Conservation (phyloP, 2,888 invertebrate genomes). For the Agonum fuliginosum region DNA sequence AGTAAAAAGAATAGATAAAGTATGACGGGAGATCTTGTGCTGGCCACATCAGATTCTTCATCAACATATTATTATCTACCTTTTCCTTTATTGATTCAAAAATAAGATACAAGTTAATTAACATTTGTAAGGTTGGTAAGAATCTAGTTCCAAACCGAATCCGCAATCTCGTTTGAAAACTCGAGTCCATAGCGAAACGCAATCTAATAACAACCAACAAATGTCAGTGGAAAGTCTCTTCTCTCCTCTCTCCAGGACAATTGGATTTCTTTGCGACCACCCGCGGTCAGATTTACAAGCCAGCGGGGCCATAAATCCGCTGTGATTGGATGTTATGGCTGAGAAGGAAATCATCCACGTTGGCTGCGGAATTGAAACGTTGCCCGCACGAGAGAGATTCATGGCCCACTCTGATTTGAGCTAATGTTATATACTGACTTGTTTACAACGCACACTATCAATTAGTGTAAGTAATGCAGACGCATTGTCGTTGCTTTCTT, state of each 20-base stretch:
- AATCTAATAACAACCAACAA: slow-evolving; percentile 56
- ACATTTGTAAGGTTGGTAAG: background rate
- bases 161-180: background rate
- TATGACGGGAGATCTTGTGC: too few species aligned
- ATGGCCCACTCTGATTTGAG: too few species aligned
- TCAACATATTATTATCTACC: too few species aligned
- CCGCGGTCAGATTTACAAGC: slow-evolving; percentile 72
- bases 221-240: slow-evolving; percentile 58
- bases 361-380: too few species aligned
- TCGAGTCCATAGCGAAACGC: slow-evolving; percentile 31
- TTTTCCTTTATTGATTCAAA: too few species aligned
- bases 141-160: background rate
- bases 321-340: slow-evolving; percentile 74
- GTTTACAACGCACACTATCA: too few species aligned
- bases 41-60: too few species aligned
- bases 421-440: too few species aligned
- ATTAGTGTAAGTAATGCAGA: too few species aligned
- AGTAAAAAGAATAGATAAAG: too few species aligned
- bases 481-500: slow-evolving; percentile 48
- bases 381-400: too few species aligned
- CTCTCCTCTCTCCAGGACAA: slow-evolving; percentile 68
- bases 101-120: background rate
- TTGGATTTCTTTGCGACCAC: slow-evolving; percentile 71
- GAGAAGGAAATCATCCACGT: too few species aligned
- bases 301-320: slow-evolving; percentile 71